A percentile compares a stretch with the other conserved stretches of the same genome.
Conservation (phyloP, 2,113 vertebrate species). For the Corythoichthys haematopterus region DNA sequence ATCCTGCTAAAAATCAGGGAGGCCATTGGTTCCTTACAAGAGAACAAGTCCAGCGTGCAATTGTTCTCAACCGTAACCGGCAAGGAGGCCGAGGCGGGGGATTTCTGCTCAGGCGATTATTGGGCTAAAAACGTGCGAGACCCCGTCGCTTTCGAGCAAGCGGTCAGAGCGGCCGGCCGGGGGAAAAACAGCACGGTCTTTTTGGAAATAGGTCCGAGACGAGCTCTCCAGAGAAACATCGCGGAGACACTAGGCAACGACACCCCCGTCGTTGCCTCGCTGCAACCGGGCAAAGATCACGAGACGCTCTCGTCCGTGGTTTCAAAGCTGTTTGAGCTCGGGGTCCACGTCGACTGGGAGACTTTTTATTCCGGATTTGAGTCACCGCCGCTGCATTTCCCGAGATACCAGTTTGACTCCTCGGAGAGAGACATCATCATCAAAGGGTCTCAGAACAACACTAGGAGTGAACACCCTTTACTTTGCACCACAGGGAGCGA, state of each 20-base stretch:
- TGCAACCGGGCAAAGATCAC: slow-evolving; percentile 71
- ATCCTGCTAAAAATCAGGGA: slow-evolving; percentile 68
- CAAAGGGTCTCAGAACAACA: slow-evolving; percentile 50
- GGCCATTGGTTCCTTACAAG: slow-evolving; percentile 61
- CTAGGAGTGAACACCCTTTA: slow-evolving; percentile 65
- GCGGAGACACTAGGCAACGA: slow-evolving; percentile 70
- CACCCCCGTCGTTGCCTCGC: slow-evolving; percentile 63
- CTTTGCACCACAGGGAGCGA: slow-evolving; percentile 58
- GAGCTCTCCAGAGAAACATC: slow-evolving; percentile 74
- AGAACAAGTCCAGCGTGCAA: slow-evolving; percentile 59
- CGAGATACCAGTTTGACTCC: slow-evolving; percentile 77
- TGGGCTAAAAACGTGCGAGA: slow-evolving; percentile 80
- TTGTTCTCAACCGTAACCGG: slow-evolving; percentile 82
- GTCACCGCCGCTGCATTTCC: slow-evolving; percentile 67
- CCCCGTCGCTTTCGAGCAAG: slow-evolving; percentile 73
- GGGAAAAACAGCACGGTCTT: slow-evolving; percentile 69
- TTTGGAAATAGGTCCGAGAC: slow-evolving; percentile 79
- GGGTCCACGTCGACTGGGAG: slow-evolving; percentile 74
- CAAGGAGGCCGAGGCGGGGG: slow-evolving; percentile 45
- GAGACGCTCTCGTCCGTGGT: slow-evolving; percentile 61
- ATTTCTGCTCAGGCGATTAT: slow-evolving; percentile 77
- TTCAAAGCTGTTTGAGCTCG: slow-evolving; percentile 74
- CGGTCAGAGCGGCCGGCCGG: slow-evolving; percentile 62
- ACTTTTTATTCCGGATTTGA: slow-evolving; percentile 66
- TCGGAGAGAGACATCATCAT: slow-evolving; percentile 59